Evolutionary conservation across 1,140 invertebrate species (phyloP).

Genomic region (Nephila pilipes): DNA sequence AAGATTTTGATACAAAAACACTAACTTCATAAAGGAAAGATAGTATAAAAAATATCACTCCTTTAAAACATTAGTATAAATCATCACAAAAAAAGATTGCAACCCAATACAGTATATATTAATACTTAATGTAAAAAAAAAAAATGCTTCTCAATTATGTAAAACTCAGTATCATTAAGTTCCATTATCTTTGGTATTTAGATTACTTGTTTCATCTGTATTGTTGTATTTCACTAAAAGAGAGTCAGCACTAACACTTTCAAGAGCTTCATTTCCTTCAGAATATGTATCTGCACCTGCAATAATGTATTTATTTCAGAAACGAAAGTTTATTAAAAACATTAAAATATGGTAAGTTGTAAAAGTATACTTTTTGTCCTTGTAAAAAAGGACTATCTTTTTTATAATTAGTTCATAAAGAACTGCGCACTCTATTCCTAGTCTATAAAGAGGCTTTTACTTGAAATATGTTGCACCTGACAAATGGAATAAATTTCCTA

Average conservation of each 20-base stretch:
- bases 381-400: too few species aligned
- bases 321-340: too few species aligned
- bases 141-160: neutral
- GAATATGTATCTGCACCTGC: conserved; percentile 44
- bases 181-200: conserved; percentile 5
- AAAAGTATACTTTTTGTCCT: too few species aligned
- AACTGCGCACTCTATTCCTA: too few species aligned
- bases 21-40: neutral
- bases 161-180: neutral
- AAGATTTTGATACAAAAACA: neutral
- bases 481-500: too few species aligned
- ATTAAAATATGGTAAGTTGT: too few species aligned
- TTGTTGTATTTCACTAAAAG: conserved; percentile 15
- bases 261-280: conserved; percentile 37
- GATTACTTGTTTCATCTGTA: neutral
- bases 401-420: too few species aligned
- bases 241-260: conserved; percentile 50
- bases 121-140: conserved; percentile 17
- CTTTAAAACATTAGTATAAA: neutral
- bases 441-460: too few species aligned
- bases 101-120: neutral
- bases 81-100: neutral
- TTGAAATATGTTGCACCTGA: too few species aligned
- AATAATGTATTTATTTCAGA: neutral
- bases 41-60: neutral